Conservation (phyloP, 1,140 invertebrate species). For the Lasioglossum albipes region DNA sequence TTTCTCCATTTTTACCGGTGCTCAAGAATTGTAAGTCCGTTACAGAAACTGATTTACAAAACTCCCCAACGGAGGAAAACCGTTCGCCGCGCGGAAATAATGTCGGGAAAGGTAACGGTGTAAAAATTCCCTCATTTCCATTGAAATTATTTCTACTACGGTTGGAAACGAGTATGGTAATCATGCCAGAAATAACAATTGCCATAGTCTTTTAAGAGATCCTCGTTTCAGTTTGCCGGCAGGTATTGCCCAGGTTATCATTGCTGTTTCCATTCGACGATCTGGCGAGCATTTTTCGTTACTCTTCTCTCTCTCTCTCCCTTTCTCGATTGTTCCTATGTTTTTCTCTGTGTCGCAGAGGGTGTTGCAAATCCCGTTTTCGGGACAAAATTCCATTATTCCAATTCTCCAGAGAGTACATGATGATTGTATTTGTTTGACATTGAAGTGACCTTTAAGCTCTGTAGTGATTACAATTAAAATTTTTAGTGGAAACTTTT, state of each 20-base stretch:
- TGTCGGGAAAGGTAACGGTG: not conserved
- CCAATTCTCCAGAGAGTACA: too few relatives aligned
- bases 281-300: not conserved
- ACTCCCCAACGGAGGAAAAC: not conserved
- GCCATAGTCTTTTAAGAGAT: slow-evolving; percentile 10
- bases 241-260: not conserved
- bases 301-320: not conserved
- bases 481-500: too few relatives aligned
- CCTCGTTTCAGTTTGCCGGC: not conserved
- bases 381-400: too few relatives aligned
- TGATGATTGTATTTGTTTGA: too few relatives aligned
- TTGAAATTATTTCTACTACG: slow-evolving; percentile 3
- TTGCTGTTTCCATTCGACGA: not conserved
- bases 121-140: slow-evolving; percentile 19
- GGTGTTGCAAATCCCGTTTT: too few relatives aligned
- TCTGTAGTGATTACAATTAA: too few relatives aligned
- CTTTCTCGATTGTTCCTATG: not conserved
- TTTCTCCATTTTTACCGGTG: too few relatives aligned
- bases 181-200: slow-evolving; percentile 2
- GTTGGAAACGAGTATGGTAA: slow-evolving; percentile 7
- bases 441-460: too few relatives aligned
- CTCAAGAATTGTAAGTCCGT: not conserved
- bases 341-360: not conserved
- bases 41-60: slow-evolving; percentile 14
- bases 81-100: not conserved